These are phyloP conservation scores for Simalia tracyae DNA, from an alignment of 2,797 vertebrate genomes.

Conservation along the genomic window DNA sequence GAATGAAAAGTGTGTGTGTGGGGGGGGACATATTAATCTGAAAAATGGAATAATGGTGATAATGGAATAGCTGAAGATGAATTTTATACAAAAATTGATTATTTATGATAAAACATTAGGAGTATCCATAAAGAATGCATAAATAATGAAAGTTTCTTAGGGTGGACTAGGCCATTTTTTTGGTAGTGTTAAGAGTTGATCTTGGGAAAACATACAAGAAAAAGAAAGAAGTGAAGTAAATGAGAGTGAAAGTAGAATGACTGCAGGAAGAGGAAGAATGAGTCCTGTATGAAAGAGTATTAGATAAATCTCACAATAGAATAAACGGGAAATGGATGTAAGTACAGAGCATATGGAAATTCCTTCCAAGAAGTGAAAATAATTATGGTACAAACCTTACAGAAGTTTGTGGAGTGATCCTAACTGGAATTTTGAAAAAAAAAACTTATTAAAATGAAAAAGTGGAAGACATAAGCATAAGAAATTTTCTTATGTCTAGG, in stretches of 20 bases:
- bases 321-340: not conserved
- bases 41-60: not conserved
- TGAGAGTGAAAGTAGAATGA: not conserved
- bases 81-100: no score
- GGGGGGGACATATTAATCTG: not conserved
- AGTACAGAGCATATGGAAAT: not conserved
- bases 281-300: not conserved
- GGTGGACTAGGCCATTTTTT: not conserved
- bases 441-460: not conserved
- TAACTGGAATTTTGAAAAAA: not conserved
- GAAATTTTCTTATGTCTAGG: not conserved
- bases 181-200: not conserved
- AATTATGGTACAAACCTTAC: not conserved
- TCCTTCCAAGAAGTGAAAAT: not conserved
- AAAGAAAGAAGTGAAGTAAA: not conserved
- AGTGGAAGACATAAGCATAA: not conserved
- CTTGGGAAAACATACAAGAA: no score
- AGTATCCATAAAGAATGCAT: not conserved
- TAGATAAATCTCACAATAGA: not conserved
- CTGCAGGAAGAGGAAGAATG: not conserved
- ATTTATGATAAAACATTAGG: no score
- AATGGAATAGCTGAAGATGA: no score
- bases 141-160: not conserved
- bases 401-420: not conserved
- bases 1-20: not conserved